phyloP scores from a whole-genome alignment of 2,113 vertebrate genomes.

The Neolamprologus fasciatus region DNA sequence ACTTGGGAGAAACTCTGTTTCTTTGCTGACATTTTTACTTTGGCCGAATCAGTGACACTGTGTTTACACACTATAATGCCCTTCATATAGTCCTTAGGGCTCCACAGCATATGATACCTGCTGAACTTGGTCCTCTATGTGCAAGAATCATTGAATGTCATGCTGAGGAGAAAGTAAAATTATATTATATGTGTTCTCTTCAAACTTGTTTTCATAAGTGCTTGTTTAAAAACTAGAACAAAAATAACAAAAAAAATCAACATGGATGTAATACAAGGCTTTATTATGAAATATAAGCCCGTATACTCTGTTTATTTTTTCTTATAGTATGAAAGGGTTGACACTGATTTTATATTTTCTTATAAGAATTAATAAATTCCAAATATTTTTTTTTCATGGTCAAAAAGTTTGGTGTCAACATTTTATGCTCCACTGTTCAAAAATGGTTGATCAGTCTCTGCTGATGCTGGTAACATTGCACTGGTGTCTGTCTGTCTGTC shows the following conservation, averaged over 20 bases:
- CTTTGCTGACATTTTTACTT: not conserved
- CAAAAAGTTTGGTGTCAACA: not conserved
- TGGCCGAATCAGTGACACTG: not conserved
- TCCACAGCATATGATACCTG: not conserved
- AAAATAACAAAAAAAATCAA: not conserved
- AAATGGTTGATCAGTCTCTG: not conserved
- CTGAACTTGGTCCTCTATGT: not conserved
- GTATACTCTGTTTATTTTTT: not conserved
- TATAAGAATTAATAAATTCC: not conserved
- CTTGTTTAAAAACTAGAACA: not conserved
- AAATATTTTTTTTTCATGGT: not conserved
- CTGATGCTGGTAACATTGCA: not conserved
- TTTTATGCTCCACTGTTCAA: not conserved
- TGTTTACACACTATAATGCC: not conserved
- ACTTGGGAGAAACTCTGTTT: not conserved
- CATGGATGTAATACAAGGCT: not conserved
- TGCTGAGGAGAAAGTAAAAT: not conserved
- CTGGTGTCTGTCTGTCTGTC: not conserved
- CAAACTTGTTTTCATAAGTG: not conserved
- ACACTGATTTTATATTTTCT: not conserved
- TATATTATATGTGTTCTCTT: not conserved
- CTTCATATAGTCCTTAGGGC: not conserved
- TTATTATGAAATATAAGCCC: accelerated
- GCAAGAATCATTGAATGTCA: not conserved
- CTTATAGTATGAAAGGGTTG: not conserved